A percentile compares a stretch with the other conserved stretches of the same genome.
These are phyloP conservation scores for Falco biarmicus DNA, from an alignment of 2,797 vertebrate genomes.

Conservation along the genomic window DNA sequence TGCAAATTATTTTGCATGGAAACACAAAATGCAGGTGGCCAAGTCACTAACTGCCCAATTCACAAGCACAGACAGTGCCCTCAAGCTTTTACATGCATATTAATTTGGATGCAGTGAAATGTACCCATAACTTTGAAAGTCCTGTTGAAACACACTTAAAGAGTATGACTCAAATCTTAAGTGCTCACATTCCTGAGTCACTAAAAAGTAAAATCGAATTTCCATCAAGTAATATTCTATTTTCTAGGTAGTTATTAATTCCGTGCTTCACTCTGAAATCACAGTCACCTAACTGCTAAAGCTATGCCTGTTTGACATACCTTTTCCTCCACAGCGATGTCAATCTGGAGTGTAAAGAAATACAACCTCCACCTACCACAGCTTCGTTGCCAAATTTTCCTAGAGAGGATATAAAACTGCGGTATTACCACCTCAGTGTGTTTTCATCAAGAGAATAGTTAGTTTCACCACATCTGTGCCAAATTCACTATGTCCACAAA, in stretches of 20 bases:
- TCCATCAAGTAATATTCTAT: not conserved
- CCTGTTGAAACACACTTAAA: not conserved
- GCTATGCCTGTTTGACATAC: rapidly evolving
- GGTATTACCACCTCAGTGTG: not conserved
- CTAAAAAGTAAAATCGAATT: not conserved
- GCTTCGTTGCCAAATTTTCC: not conserved
- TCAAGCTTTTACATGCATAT: not conserved
- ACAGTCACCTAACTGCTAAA: rapidly evolving
- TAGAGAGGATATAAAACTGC: not conserved
- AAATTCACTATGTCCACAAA: not conserved
- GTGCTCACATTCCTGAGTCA: not conserved
- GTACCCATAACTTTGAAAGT: not conserved
- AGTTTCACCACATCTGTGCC: not conserved
- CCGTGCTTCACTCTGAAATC: not conserved
- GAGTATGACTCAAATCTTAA: not conserved
- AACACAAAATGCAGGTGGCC: not conserved
- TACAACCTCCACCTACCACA: not conserved
- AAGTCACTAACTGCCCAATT: not conserved
- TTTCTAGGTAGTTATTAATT: not conserved
- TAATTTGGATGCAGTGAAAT: not conserved
- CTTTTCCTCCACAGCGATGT: not conserved
- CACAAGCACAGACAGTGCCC: not conserved
- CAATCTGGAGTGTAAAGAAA: not conserved
- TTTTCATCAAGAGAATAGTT: not conserved
- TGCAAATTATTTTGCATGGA: not conserved